Conservation (phyloP, 2,113 vertebrate genomes). For the Pteropus alecto region DNA sequence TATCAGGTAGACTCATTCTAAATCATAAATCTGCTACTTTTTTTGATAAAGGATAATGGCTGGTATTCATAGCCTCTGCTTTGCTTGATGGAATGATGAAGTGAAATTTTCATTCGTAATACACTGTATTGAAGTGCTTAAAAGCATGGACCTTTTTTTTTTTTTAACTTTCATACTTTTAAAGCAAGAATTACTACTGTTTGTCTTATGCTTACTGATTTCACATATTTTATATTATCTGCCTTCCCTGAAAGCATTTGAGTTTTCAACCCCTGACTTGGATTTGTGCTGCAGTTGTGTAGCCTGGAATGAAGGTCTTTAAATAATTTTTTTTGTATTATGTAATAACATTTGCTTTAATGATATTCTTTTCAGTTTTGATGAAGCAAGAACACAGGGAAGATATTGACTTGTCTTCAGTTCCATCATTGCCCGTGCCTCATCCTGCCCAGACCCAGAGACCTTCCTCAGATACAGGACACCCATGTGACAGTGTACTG, state of each 20-base stretch:
- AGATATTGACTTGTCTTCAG: conserved; percentile 89
- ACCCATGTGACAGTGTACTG: conserved; percentile 88
- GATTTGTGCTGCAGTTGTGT: not conserved
- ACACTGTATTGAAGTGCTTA: not conserved
- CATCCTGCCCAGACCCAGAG: conserved; percentile 88
- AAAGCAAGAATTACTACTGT: not conserved
- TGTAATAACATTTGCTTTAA: conserved; percentile 39
- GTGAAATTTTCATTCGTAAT: not conserved
- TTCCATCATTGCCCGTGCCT: conserved; percentile 88
- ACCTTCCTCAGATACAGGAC: conserved; percentile 92
- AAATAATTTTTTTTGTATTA: conserved; percentile 30
- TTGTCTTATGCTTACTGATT: not conserved
- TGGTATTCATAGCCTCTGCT: not conserved
- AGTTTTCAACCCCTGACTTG: not conserved
- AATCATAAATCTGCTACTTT: not conserved
- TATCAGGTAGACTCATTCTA: not conserved
- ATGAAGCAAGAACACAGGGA: conserved; percentile 97
- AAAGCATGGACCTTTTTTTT: not conserved
- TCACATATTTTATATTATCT: not conserved
- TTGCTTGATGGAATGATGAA: not conserved
- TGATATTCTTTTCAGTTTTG: conserved; percentile 85
- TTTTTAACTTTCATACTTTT: conserved; percentile 7
- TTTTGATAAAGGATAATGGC: not conserved
- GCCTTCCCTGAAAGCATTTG: not conserved
- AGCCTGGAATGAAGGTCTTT: not conserved